A percentile compares a stretch with the other conserved stretches of the same genome.
Evolutionary conservation across 2,888 invertebrate species (phyloP).

Genomic region (Cerceris rybyensis): DNA sequence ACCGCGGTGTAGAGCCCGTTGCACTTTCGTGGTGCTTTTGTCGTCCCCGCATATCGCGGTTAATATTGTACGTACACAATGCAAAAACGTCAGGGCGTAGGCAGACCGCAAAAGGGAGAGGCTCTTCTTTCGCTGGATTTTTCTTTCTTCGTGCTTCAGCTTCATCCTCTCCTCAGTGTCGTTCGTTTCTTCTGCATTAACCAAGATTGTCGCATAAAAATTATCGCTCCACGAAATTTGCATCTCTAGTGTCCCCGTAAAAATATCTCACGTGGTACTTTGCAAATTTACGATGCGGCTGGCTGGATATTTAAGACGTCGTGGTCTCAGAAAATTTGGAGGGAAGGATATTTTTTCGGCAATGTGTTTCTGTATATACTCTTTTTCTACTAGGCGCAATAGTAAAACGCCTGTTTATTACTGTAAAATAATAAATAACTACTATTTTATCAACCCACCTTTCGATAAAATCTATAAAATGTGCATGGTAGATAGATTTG

Average conservation of each 20-base stretch:
- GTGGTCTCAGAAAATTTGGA: too few relatives aligned
- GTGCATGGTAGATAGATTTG: too few relatives aligned
- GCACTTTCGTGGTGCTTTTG: conserved; percentile 61
- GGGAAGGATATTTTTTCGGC: too few relatives aligned
- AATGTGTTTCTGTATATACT: too few relatives aligned
- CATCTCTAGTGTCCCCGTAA: neutral
- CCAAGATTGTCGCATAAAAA: neutral
- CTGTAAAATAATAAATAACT: too few relatives aligned
- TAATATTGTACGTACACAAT: conserved; percentile 69
- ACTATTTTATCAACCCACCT: too few relatives aligned
- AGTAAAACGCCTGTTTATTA: too few relatives aligned
- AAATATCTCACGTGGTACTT: neutral
- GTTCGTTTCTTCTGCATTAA: conserved; percentile 23
- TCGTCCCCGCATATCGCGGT: conserved; percentile 65
- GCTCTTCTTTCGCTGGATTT: conserved; percentile 31
- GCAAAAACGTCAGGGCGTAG: conserved; percentile 63
- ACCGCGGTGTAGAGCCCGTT: conserved; percentile 36
- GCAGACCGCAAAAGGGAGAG: conserved; percentile 58
- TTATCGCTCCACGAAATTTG: neutral
- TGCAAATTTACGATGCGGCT: neutral
- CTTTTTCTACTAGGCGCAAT: too few relatives aligned
- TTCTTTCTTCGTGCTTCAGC: conserved; percentile 17
- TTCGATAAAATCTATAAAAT: too few relatives aligned
- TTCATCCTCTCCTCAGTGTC: conserved; percentile 19
- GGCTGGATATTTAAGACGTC: too few relatives aligned